Evolutionary conservation across 2,888 invertebrate genomes (phyloP).

Genomic region (Nebria salina): DNA sequence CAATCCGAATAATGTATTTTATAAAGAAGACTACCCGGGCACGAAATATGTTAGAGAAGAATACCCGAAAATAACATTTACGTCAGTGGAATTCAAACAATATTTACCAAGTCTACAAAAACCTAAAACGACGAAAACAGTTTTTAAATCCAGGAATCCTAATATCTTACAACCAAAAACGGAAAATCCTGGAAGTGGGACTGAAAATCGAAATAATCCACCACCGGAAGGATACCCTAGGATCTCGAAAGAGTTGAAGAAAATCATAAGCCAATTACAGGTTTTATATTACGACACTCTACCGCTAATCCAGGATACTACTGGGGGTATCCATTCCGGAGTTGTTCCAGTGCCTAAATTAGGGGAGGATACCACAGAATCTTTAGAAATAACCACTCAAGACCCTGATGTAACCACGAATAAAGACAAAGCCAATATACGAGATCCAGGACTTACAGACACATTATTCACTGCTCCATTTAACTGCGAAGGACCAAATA

Average conservation of each 20-base stretch:
- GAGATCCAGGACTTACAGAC: neutral
- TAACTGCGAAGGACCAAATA: neutral
- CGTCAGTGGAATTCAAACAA: neutral
- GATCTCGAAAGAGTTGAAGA: neutral
- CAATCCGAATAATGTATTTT: too few species aligned
- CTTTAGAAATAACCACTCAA: neutral
- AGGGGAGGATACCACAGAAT: neutral
- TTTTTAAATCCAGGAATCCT: neutral
- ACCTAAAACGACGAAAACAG: neutral
- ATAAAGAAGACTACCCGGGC: neutral
- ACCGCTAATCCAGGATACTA: neutral
- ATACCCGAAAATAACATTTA: neutral
- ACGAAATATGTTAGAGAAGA: neutral
- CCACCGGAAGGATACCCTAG: neutral
- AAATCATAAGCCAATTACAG: neutral
- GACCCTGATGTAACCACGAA: neutral
- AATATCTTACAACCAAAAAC: too few species aligned
- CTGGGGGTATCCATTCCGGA: neutral
- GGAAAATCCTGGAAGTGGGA: neutral
- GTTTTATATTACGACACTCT: neutral
- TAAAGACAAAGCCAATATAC: neutral
- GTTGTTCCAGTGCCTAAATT: neutral
- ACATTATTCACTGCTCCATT: neutral
- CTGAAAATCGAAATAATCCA: neutral
- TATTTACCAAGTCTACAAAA: neutral